phyloP scores from a whole-genome alignment of 2,888 invertebrate genomes.

The Polydrusus cervinus region DNA sequence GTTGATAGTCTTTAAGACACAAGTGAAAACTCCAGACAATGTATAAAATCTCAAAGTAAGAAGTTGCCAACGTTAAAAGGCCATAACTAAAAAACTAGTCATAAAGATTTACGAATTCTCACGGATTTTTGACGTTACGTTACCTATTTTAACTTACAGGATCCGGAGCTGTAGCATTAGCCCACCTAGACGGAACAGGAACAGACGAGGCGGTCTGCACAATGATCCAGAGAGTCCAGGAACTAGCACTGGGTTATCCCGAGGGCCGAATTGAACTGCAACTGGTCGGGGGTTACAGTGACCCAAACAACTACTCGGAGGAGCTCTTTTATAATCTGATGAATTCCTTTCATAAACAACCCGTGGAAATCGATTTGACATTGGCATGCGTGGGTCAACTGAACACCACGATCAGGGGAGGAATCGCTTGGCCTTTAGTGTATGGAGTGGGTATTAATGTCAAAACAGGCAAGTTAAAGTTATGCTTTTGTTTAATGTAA shows the following conservation, averaged over 20 bases:
- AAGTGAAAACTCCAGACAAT: no score
- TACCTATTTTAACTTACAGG: slow-evolving; percentile 63
- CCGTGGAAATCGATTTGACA: slow-evolving; percentile 90
- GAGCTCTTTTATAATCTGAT: slow-evolving; percentile 91
- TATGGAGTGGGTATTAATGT: slow-evolving; percentile 93
- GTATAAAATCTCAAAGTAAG: no score
- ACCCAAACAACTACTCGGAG: slow-evolving; percentile 89
- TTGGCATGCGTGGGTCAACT: slow-evolving; percentile 93
- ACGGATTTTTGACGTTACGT: no score
- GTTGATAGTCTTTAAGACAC: no score
- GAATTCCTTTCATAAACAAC: slow-evolving; percentile 90
- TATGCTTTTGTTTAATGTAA: no score
- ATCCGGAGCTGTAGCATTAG: slow-evolving; percentile 90
- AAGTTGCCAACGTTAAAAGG: no score
- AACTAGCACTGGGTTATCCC: slow-evolving; percentile 83
- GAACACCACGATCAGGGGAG: slow-evolving; percentile 88
- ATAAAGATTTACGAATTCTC: no score
- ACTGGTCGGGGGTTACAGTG: slow-evolving; percentile 92
- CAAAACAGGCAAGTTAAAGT: slow-evolving; percentile 76
- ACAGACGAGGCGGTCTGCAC: slow-evolving; percentile 87
- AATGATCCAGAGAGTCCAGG: slow-evolving; percentile 88
- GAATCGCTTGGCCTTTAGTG: slow-evolving; percentile 89
- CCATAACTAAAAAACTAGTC: no score
- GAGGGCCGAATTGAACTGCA: slow-evolving; percentile 89
- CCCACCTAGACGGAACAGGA: slow-evolving; percentile 89